phyloP scores from a whole-genome alignment of 1,140 invertebrate species.

The Propsilocerus akamusi region DNA sequence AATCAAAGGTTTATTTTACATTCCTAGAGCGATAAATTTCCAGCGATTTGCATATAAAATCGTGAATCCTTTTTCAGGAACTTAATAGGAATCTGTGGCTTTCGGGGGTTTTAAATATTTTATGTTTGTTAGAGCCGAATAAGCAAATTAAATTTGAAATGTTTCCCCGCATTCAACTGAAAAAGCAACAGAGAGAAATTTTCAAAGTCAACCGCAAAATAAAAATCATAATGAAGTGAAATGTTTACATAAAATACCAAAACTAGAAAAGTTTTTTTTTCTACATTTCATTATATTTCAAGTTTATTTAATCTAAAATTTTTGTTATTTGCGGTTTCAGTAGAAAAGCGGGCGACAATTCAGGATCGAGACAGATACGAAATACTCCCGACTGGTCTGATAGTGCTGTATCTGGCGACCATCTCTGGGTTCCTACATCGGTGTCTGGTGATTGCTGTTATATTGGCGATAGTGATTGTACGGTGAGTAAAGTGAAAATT shows the following conservation, averaged over 20 bases:
- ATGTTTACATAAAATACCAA: no score
- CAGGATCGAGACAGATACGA: slow-evolving; percentile 37
- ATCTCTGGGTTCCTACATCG: slow-evolving; percentile 70
- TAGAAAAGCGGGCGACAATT: slow-evolving; percentile 29
- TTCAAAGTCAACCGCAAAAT: no score
- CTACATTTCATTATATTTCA: background rate
- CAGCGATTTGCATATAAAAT: background rate
- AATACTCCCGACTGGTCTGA: slow-evolving; percentile 70
- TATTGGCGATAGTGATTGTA: slow-evolving; percentile 69
- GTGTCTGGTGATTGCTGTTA: slow-evolving; percentile 87
- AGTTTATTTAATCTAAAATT: no score
- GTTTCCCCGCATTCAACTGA: no score
- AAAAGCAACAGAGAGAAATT: no score
- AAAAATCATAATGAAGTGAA: no score
- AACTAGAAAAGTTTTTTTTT: background rate
- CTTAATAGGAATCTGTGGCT: background rate
- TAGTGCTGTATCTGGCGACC: slow-evolving; percentile 60
- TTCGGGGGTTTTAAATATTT: background rate
- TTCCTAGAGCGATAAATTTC: background rate
- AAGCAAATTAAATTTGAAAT: background rate
- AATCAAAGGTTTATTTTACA: no score
- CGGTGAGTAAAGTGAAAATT: slow-evolving; percentile 42
- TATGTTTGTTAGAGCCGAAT: background rate
- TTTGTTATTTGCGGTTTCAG: no score
- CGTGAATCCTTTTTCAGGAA: background rate